A percentile compares a stretch with the other conserved stretches of the same genome.
These are phyloP conservation scores for Chirona hameri DNA, from an alignment of 2,888 invertebrate species.

Conservation along the genomic window DNA sequence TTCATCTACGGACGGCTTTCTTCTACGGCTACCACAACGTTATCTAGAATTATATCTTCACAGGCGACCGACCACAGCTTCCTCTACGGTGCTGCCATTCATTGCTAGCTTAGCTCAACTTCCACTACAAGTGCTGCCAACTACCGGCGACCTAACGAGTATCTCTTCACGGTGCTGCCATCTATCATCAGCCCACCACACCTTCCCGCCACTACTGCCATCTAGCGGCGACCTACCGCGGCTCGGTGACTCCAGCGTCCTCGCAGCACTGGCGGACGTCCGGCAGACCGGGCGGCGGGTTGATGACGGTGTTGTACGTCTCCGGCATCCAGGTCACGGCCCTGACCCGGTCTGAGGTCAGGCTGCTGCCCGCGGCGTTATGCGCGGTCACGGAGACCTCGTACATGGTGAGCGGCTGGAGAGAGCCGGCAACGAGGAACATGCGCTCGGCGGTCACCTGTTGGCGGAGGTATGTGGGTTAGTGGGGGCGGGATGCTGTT, in stretches of 20 bases:
- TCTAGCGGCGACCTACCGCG: constrained; percentile 49
- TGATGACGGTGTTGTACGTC: constrained; percentile 31
- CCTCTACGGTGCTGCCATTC: too few relatives aligned
- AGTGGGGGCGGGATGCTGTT: not conserved
- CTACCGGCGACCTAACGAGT: too few relatives aligned
- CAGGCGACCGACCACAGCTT: too few relatives aligned
- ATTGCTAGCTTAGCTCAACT: too few relatives aligned
- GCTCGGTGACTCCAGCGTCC: constrained; percentile 66
- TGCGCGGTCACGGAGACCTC: constrained; percentile 68
- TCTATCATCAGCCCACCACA: too few relatives aligned
- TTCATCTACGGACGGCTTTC: too few relatives aligned
- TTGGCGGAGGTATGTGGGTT: not conserved
- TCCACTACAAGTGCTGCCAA: too few relatives aligned
- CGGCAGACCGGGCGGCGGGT: constrained; percentile 62
- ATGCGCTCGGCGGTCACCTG: not conserved
- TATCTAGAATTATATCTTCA: too few relatives aligned
- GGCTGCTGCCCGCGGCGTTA: constrained; percentile 70
- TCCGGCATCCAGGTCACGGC: constrained; percentile 64
- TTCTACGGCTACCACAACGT: too few relatives aligned
- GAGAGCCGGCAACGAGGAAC: constrained; percentile 54
- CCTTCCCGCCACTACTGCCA: not conserved
- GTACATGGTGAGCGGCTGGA: constrained; percentile 77
- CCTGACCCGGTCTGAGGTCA: constrained; percentile 69
- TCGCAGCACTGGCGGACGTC: constrained; percentile 71
- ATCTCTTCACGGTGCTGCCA: not conserved